phyloP scores from a whole-genome alignment of 2,888 invertebrate species.

The Epiblema foenella region DNA sequence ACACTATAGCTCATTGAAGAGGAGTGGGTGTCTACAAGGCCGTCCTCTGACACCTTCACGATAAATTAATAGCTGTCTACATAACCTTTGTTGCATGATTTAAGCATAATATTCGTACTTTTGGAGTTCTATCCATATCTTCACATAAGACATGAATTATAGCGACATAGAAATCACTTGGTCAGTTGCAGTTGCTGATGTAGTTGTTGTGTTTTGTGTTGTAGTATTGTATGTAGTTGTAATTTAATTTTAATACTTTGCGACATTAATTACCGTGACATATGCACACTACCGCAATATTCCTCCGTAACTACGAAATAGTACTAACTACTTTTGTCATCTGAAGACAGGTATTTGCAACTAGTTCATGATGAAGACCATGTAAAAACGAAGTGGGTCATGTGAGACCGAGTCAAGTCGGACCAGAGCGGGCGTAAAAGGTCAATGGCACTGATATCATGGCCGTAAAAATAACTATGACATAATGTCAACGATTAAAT shows the following conservation, averaged over 20 bases:
- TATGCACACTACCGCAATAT: background rate
- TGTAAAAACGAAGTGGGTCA: constrained; percentile 40
- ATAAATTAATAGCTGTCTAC: background rate
- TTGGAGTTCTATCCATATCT: background rate
- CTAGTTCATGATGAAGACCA: constrained; percentile 19
- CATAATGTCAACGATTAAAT: constrained; percentile 42
- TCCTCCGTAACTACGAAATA: background rate
- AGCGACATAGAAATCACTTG: too few species aligned
- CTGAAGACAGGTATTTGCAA: constrained; percentile 4
- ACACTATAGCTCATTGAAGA: constrained; percentile 13
- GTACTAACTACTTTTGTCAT: background rate
- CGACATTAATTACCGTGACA: background rate
- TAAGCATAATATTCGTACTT: background rate
- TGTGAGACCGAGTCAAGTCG: constrained; percentile 16
- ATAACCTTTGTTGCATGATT: background rate
- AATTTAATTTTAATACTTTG: background rate
- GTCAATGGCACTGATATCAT: constrained; percentile 46
- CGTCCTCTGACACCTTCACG: constrained; percentile 20
- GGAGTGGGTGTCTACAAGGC: constrained; percentile 16
- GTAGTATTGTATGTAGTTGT: too few species aligned
- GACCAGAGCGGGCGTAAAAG: constrained; percentile 36
- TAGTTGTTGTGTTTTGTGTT: too few species aligned
- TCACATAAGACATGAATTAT: too few species aligned
- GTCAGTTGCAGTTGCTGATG: background rate
- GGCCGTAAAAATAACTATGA: constrained; percentile 45